Conservation (phyloP, 1,140 invertebrate species). For the Diachasmimorpha longicaudata region DNA sequence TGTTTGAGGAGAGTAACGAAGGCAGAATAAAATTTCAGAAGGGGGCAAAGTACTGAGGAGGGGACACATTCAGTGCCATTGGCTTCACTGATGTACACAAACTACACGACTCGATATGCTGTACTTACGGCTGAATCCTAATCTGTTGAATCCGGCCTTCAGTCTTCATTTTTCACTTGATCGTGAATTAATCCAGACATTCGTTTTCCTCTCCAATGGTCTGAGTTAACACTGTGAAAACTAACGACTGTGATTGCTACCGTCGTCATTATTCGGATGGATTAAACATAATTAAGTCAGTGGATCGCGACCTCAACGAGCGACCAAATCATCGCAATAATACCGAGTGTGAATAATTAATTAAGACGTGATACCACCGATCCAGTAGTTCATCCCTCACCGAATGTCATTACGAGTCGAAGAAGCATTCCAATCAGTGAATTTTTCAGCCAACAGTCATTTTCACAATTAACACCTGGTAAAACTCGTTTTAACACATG, state of each 20-base stretch:
- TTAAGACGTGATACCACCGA: too few relatives aligned
- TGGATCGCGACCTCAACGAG: too few relatives aligned
- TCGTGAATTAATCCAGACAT: background rate
- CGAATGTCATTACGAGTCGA: too few relatives aligned
- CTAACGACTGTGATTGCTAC: too few relatives aligned
- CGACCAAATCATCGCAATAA: too few relatives aligned
- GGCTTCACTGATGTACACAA: background rate
- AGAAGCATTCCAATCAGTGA: too few relatives aligned
- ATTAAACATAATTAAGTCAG: too few relatives aligned
- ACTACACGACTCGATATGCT: background rate
- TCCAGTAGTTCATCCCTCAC: too few relatives aligned
- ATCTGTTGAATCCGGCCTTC: background rate
- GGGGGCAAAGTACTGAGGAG: background rate
- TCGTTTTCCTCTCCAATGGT: background rate
- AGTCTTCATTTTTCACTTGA: background rate
- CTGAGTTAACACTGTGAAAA: background rate
- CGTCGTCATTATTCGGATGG: too few relatives aligned
- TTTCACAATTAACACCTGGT: background rate
- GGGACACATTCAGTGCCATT: background rate
- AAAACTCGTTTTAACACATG: background rate
- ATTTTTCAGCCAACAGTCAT: too few relatives aligned
- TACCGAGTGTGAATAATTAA: too few relatives aligned
- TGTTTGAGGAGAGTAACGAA: too few relatives aligned
- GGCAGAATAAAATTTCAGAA: background rate
- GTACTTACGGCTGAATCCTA: background rate